These are phyloP conservation scores for Pseudocheirus occidentalis DNA, from an alignment of 2,797 vertebrate genomes.

Conservation along the genomic window DNA sequence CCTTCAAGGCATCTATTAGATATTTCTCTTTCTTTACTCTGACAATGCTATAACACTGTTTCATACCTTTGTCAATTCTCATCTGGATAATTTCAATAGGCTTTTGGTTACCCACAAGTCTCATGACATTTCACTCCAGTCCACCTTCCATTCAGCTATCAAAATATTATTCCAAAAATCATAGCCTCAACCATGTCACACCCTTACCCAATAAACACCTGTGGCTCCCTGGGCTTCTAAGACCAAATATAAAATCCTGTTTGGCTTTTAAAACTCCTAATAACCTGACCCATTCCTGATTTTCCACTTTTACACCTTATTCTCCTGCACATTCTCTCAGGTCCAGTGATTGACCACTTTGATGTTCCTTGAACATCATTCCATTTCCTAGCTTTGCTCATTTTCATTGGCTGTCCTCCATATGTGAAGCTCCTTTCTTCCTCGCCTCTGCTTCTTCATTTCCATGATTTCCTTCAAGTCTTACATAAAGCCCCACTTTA, in stretches of 20 bases:
- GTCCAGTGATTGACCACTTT: too few relatives aligned
- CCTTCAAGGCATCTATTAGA: neutral
- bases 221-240: neutral
- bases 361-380: too few relatives aligned
- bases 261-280: too few relatives aligned
- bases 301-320: too few relatives aligned
- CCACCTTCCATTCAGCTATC: neutral
- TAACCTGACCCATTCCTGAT: too few relatives aligned
- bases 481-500: too few relatives aligned
- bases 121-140: neutral
- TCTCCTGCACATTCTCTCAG: too few relatives aligned
- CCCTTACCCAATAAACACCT: neutral
- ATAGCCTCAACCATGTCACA: neutral
- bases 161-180: neutral
- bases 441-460: too few relatives aligned
- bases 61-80: neutral
- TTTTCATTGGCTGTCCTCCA: too few relatives aligned
- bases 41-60: neutral
- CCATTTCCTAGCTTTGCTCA: too few relatives aligned
- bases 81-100: neutral
- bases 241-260: neutral
- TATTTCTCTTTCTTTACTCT: neutral
- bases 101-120: neutral
- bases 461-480: too few relatives aligned
- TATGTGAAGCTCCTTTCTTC: too few relatives aligned